Percentiles rank a stretch among this genome's conserved stretches.
phyloP scores from a whole-genome alignment of 2,797 vertebrate species.

The Streptopelia turtur region DNA sequence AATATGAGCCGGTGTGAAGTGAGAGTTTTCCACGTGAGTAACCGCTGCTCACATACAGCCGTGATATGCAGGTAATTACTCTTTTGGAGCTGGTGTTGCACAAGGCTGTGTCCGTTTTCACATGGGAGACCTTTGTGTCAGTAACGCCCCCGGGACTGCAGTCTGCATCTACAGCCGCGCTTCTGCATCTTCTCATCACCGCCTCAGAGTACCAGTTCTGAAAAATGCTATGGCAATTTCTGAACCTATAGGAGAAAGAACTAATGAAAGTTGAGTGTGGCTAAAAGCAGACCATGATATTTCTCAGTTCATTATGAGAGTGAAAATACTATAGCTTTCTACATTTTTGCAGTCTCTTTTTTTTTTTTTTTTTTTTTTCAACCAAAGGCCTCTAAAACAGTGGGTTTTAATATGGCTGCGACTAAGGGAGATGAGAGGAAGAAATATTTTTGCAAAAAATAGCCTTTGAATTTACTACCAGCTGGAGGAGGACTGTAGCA shows the following conservation, averaged over 20 bases:
- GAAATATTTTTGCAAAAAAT: not conserved
- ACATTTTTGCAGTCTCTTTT: too few relatives aligned
- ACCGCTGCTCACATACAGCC: not conserved
- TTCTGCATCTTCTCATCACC: not conserved
- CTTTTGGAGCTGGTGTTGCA: not conserved
- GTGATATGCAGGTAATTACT: not conserved
- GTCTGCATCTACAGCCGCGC: rapidly evolving
- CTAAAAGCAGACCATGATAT: not conserved
- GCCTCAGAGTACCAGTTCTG: not conserved
- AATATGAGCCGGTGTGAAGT: not conserved
- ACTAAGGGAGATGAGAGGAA: not conserved
- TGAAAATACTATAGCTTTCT: not conserved
- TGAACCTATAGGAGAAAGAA: not conserved
- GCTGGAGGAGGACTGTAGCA: not conserved
- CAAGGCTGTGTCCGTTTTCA: not conserved
- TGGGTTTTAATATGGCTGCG: not conserved
- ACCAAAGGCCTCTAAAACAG: not conserved
- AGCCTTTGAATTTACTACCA: not conserved
- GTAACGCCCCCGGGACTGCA: not conserved
- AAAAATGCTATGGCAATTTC: not conserved
- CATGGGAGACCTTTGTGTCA: not conserved
- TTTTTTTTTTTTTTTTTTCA: not conserved
- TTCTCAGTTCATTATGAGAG: not conserved
- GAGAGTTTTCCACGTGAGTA: not conserved
- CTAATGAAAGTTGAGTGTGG: not conserved